Evolutionary conservation across 2,888 invertebrate species (phyloP), one percentile per base, ranked within the genome.

Genomic region (Sepiola atlantica): DNA sequence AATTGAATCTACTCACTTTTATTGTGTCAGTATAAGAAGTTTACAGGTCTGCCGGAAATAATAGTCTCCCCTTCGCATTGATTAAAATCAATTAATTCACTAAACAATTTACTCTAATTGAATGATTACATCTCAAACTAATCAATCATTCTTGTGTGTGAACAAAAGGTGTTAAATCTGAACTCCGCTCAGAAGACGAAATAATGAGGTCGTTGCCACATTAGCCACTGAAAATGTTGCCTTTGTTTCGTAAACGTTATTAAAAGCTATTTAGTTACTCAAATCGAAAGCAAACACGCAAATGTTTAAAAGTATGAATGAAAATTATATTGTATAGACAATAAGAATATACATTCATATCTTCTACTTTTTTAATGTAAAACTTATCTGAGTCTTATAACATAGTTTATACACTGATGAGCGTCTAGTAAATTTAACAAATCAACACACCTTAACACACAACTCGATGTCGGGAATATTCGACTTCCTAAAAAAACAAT

Each of bases 21-120:
- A 77, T 77, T 77, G 14, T 77, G 77, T 77, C 77, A 4, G n/a
- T 16, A 77, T 77, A 77, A 77, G 77, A 77, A 77, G 16, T 77
- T 77, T 77, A 77, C 77, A 77, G n/a, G 77, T 77, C 77, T 77
- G n/a, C 77, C 4, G 77, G 77, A 32, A 77, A 77, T 77, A n/a
- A 77, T n/a, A 77, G n/a, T 77, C 77, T n/a, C 77, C 12, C 45
- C 45, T 45, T 45, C 8, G 2, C 45, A 4, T n/a, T 77, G 77
- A 77, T 77, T 77, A 77, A 77, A 77, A 77, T 77, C 77, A 77
- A 77, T 77, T 77, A 77, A 77, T 16, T 77, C 77, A n/a, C 77
- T n/a, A 77, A 77, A 77, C 77, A 77, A 77, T 77, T 77, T 77
- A 77, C 77, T 77, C 77, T 77, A 77, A 77, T 77, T 77, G 77